Evolutionary conservation across 2,888 invertebrate genomes (phyloP).

Genomic region (Liopterus haemorrhoidalis): DNA sequence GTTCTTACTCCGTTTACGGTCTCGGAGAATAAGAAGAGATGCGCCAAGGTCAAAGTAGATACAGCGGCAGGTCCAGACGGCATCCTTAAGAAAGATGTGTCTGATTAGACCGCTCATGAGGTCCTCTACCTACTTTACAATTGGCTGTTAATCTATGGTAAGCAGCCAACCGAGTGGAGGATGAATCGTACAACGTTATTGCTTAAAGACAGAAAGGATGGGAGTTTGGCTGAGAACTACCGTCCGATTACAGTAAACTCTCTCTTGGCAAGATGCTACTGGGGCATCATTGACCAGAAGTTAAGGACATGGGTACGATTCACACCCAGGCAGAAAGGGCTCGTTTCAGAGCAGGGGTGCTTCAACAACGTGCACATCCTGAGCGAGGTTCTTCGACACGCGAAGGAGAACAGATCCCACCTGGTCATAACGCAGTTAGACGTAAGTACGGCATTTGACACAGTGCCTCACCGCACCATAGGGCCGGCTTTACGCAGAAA

Average conservation of each 20-base stretch:
- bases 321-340: conserved; percentile 37
- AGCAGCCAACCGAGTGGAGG: conserved; percentile 31
- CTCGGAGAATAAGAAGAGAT: conserved; percentile 23
- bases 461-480: no score
- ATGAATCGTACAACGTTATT: conserved; percentile 32
- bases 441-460: conserved; percentile 41
- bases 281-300: conserved; percentile 27
- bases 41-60: conserved; percentile 25
- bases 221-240: conserved; percentile 26
- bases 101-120: neutral
- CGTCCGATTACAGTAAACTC: conserved; percentile 34
- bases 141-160: conserved; percentile 23
- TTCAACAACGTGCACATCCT: conserved; percentile 24
- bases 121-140: conserved; percentile 24
- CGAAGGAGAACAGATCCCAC: conserved; percentile 18
- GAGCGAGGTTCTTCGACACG: conserved; percentile 8
- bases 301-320: conserved; percentile 23
- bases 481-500: conserved; percentile 26
- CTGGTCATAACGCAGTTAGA: conserved; percentile 39
- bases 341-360: conserved; percentile 32
- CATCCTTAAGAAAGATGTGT: conserved; percentile 25
- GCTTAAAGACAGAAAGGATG: conserved; percentile 32
- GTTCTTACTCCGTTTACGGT: conserved; percentile 19
- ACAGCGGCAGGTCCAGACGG: conserved; percentile 34
- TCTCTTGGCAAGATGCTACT: conserved; percentile 30